These are phyloP conservation scores for Scaptomyza montana DNA, from an alignment of 1,140 invertebrate species.

Conservation along the genomic window DNA sequence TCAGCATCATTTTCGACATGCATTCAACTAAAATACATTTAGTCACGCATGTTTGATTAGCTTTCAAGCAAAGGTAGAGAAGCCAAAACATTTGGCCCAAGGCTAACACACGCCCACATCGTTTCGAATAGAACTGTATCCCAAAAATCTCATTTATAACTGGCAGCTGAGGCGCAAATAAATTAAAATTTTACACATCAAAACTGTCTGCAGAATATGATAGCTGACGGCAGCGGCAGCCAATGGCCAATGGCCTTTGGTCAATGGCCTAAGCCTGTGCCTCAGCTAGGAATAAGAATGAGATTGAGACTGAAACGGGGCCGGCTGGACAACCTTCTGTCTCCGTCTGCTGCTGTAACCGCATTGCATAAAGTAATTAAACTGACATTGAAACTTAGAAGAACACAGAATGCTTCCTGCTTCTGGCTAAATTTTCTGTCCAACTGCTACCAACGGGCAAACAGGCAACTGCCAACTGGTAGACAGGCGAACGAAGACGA, in stretches of 20 bases:
- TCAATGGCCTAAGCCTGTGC: conserved; percentile 58
- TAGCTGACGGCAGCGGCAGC: conserved; percentile 43
- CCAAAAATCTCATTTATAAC: conserved; percentile 27
- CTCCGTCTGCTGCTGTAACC: conserved; percentile 42
- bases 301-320: not conserved
- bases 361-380: conserved; percentile 81
- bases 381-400: conserved; percentile 81
- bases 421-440: conserved; percentile 62
- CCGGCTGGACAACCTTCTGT: conserved; percentile 27
- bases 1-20: conserved; percentile 68
- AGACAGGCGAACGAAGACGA: conserved; percentile 70
- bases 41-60: conserved; percentile 77
- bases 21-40: conserved; percentile 62
- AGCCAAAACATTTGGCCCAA: conserved; percentile 39
- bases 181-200: conserved; percentile 51
- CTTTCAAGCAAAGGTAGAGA: conserved; percentile 42
- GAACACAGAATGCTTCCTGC: conserved; percentile 80
- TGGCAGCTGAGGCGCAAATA: conserved; percentile 31
- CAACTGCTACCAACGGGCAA: conserved; percentile 35
- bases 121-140: not conserved
- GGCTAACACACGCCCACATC: conserved; percentile 37
- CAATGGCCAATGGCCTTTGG: conserved; percentile 59
- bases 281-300: not conserved
- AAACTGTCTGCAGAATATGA: conserved; percentile 41
- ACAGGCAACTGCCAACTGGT: conserved; percentile 45